Percentiles rank a stretch among this genome's conserved stretches.
Evolutionary conservation across 2,888 invertebrate species (phyloP).

Genomic region (Atherix ibis): DNA sequence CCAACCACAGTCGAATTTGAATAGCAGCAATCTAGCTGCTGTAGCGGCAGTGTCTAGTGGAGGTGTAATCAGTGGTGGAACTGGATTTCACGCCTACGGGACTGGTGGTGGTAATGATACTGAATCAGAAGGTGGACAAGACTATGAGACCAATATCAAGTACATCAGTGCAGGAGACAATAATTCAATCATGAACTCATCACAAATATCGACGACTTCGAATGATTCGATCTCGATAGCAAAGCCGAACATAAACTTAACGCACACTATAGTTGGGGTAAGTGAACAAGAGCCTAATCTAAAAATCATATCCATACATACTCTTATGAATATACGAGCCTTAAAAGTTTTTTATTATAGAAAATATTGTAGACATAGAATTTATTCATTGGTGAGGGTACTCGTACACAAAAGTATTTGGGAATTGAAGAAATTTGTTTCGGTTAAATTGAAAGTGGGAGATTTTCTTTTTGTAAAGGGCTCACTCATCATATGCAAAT

Average conservation of each 20-base stretch:
- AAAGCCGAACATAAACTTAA: conserved; percentile 17
- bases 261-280: conserved; percentile 21
- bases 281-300: too few relatives aligned
- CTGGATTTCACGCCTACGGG: conserved; percentile 9
- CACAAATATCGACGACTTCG: conserved; percentile 31
- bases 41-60: neutral
- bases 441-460: too few relatives aligned
- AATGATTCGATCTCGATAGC: conserved; percentile 22
- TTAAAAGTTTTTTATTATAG: too few relatives aligned
- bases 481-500: too few relatives aligned
- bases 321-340: too few relatives aligned
- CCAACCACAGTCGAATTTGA: too few relatives aligned
- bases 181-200: conserved; percentile 32
- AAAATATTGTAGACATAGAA: too few relatives aligned
- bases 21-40: neutral
- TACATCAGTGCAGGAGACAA: conserved; percentile 18
- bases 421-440: too few relatives aligned
- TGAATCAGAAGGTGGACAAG: conserved; percentile 13
- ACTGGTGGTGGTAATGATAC: conserved; percentile 12
- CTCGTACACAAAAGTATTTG: too few relatives aligned
- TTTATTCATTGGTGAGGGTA: too few relatives aligned
- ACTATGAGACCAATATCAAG: conserved; percentile 13
- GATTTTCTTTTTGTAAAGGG: too few relatives aligned
- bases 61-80: conserved; percentile 6
- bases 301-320: too few relatives aligned